phyloP scores from a whole-genome alignment of 1,140 invertebrate species.

The Pemphigus obesinymphae region DNA sequence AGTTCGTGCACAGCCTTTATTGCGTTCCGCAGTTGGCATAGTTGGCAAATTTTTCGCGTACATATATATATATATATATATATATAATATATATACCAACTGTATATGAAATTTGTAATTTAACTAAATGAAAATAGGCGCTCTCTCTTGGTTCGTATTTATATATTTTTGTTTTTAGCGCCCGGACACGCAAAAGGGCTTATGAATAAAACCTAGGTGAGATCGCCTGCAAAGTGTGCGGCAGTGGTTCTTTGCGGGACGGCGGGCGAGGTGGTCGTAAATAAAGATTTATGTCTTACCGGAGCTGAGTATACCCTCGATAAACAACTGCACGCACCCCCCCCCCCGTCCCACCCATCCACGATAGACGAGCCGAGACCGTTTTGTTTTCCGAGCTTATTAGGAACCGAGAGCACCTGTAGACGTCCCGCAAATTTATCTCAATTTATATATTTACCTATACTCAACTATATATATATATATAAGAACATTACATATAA shows the following conservation, averaged over 20 bases:
- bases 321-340: background rate
- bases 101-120: conserved; percentile 8
- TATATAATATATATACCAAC: too few species aligned
- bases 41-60: background rate
- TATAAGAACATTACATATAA: too few species aligned
- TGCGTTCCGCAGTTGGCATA: conserved; percentile 21
- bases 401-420: conserved; percentile 20
- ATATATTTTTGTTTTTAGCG: background rate
- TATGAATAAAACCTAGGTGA: conserved; percentile 34
- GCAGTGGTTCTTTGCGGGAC: background rate
- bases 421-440: conserved; percentile 11
- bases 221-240: background rate
- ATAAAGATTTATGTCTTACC: conserved; percentile 38
- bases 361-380: background rate
- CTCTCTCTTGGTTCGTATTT: background rate
- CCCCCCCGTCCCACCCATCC: background rate
- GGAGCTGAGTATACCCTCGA: conserved; percentile 19
- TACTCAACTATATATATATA: too few species aligned
- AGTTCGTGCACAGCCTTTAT: conserved; percentile 31
- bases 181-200: background rate
- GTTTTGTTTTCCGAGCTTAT: conserved; percentile 20
- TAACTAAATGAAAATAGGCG: background rate
- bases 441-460: conserved; percentile 14
- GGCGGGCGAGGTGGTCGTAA: background rate
- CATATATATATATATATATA: too few species aligned